Evolutionary conservation across 2,113 vertebrate genomes (phyloP).

Genomic region (Chunga burmeisteri): DNA sequence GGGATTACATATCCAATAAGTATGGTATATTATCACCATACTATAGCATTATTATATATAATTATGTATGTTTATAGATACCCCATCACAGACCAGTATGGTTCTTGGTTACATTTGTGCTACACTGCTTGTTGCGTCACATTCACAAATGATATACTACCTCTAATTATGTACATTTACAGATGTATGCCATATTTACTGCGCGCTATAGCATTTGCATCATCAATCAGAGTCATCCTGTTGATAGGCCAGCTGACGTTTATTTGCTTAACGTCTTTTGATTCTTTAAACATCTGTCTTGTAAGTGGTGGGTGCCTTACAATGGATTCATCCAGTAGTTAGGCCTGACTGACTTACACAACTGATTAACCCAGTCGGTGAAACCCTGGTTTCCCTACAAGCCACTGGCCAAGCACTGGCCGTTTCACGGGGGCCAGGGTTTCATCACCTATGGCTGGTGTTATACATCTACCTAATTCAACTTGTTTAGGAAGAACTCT

Average conservation of each 20-base stretch:
- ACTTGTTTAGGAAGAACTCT: not conserved
- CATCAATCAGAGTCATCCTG: constrained; percentile 42
- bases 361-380: not conserved
- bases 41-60: not conserved
- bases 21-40: not conserved
- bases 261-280: not conserved
- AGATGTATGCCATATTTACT: not conserved
- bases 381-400: not conserved
- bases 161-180: not conserved
- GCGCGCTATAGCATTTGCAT: not conserved
- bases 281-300: constrained; percentile 11
- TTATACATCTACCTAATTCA: not conserved
- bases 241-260: constrained; percentile 30
- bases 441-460: not conserved
- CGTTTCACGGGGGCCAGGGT: not conserved
- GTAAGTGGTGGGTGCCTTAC: not conserved
- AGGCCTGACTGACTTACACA: not conserved
- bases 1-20: constrained; percentile 26
- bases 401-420: not conserved
- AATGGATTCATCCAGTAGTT: not conserved
- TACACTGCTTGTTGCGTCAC: not conserved
- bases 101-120: constrained; percentile 4
- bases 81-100: not conserved
- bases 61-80: constrained; percentile 42
- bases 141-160: not conserved